Base-by-base conservation (phyloP, 92 coral and sea anemone species). In the Actinernus sp. region DNA sequence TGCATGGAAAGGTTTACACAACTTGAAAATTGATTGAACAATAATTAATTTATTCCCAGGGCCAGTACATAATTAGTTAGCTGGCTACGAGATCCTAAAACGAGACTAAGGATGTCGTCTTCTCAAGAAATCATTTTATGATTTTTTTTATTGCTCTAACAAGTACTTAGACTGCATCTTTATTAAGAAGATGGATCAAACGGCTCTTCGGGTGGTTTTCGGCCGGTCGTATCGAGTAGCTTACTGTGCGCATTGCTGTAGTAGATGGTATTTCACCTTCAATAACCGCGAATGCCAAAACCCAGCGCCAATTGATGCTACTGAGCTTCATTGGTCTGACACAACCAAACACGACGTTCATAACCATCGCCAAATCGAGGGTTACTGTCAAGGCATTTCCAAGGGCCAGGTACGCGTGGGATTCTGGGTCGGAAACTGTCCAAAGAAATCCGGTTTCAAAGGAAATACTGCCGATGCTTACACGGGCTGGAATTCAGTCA, bases 201-300 rank as follows among this genome's bases (percentile, higher is more conserved):
- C 68, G 26, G 51, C 68, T 21, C 31, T 41, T 11, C 46, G 49
- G 22, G 67, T 60, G 3, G 67, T 23, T 16, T 60, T 38, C 30
- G 52, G 38, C 30, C 49, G 67, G 6, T 49, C 38, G 19, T 41
- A 12, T 38, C 26, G 68, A 2, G 55, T 61, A 1, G 68, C 13
- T 24, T 0, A 1, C 19, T 61, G 68, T 26, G 3, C 1, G n/a
- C 4, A 24, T 6, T 61, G 55, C 37, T 61, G 68, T 14, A 31
- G 49, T 7, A 56, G 71, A 5, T 63, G 71, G 71, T 63, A 63
- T 22, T 45, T 63, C 44, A 63, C 52, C 52, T 45, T 45, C 52
- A 45, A 45, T 23, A 12, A 6, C 4, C 10, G 19, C 52, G 52
- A 45, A 18, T 45, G 52, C 52, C 4, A 8, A 23, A 7, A 45